These are phyloP conservation scores for Micrasema longulum DNA, from an alignment of 1,140 invertebrate species.

Conservation along the genomic window DNA sequence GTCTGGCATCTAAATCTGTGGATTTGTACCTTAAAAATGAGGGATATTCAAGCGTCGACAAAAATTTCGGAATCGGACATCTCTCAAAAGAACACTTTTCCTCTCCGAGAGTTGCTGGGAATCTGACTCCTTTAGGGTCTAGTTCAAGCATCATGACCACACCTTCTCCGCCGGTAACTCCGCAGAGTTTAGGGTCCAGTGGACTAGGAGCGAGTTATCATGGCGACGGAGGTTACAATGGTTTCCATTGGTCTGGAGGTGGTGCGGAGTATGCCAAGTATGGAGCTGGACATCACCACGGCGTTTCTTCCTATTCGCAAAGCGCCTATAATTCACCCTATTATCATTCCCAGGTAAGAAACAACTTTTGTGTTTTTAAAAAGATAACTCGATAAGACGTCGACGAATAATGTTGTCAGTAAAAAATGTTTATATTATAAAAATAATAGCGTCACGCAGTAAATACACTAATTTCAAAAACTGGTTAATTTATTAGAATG, in stretches of 20 bases:
- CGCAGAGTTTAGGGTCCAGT: slow-evolving; percentile 61
- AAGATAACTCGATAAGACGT: too few species aligned
- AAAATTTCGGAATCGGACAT: slow-evolving; percentile 26
- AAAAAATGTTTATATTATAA: too few species aligned
- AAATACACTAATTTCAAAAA: too few species aligned
- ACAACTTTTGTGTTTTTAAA: too few species aligned
- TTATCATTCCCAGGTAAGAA: slow-evolving; percentile 67
- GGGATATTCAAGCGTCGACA: slow-evolving; percentile 30
- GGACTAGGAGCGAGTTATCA: slow-evolving; percentile 55
- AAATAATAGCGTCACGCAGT: too few species aligned
- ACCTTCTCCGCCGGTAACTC: slow-evolving; percentile 73
- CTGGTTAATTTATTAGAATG: too few species aligned
- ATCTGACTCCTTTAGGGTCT: slow-evolving; percentile 73
- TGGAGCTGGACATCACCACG: slow-evolving; percentile 66
- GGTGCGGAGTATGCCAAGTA: slow-evolving; percentile 64
- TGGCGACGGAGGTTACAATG: slow-evolving; percentile 67
- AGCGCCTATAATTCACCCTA: slow-evolving; percentile 70
- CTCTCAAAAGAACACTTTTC: slow-evolving; percentile 29
- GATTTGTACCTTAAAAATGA: slow-evolving; percentile 52
- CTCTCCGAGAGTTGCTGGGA: slow-evolving; percentile 53
- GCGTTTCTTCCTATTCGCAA: slow-evolving; percentile 73
- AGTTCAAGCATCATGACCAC: slow-evolving; percentile 75
- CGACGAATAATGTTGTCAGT: too few species aligned
- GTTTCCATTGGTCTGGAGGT: slow-evolving; percentile 68
- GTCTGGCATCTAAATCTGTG: slow-evolving; percentile 37